phyloP scores from a whole-genome alignment of 2,797 vertebrate genomes.

The Onychomys leucogaster region DNA sequence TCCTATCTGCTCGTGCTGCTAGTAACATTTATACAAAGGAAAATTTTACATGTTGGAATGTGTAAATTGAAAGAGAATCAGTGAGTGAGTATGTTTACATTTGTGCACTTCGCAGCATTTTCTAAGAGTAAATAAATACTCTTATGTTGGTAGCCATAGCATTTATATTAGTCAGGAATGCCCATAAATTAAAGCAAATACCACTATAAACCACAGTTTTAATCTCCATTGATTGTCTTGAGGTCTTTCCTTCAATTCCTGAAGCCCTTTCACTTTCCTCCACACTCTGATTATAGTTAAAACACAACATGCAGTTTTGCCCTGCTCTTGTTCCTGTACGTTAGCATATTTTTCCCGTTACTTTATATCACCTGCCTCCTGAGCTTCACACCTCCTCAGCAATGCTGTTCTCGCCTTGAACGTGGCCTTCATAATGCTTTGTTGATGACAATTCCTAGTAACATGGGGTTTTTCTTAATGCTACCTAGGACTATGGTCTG shows the following conservation, averaged over 20 bases:
- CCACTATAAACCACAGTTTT: neutral
- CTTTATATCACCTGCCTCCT: neutral
- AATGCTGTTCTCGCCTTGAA: neutral
- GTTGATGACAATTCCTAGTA: neutral
- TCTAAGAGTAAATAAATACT: neutral
- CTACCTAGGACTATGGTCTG: neutral
- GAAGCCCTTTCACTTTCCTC: neutral
- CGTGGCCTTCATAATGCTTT: conserved; percentile 40
- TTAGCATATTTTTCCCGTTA: neutral
- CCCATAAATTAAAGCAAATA: conserved; percentile 43
- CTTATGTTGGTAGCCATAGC: neutral
- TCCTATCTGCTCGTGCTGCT: neutral
- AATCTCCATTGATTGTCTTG: conserved; percentile 23
- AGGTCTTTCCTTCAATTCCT: conserved; percentile 32
- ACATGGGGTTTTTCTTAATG: conserved; percentile 13
- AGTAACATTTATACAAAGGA: neutral
- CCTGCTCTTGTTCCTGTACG: neutral
- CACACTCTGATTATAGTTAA: conserved; percentile 24
- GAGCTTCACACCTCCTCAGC: neutral
- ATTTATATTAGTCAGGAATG: neutral
- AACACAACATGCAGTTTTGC: neutral
- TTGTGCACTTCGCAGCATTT: neutral
- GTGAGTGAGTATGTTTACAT: neutral
- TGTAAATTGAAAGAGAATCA: neutral
- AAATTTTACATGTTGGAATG: neutral